Percentiles rank a stretch among this genome's conserved stretches.
These are phyloP conservation scores for Clusia tigrina DNA, from an alignment of 2,888 invertebrate genomes.

Conservation along the genomic window DNA sequence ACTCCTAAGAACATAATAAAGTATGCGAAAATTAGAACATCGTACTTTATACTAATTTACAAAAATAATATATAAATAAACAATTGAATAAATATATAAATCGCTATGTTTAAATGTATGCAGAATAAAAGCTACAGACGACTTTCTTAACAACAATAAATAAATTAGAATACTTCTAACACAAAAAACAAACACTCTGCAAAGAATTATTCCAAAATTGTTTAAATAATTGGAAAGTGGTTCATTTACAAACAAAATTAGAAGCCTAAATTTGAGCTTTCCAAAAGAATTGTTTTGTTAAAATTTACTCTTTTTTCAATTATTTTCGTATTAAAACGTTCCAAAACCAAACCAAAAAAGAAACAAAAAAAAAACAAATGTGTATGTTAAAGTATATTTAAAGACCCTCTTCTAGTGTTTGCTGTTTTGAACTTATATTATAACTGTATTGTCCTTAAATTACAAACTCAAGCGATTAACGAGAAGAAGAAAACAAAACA, in stretches of 20 bases:
- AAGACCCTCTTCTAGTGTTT: constrained; percentile 17
- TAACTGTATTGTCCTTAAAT: constrained; percentile 23
- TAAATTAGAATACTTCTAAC: constrained; percentile 12
- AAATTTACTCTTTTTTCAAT: neutral
- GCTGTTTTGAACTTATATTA: constrained; percentile 20
- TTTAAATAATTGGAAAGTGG: constrained; percentile 24
- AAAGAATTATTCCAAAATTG: constrained; percentile 31
- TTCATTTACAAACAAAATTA: neutral
- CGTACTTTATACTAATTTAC: constrained; percentile 31
- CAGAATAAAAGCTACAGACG: no score
- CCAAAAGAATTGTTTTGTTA: no score
- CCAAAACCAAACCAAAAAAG: constrained; percentile 10
- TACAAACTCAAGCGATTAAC: no score
- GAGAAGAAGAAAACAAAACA: constrained; percentile 21
- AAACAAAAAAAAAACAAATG: constrained; percentile 19
- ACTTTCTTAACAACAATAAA: no score
- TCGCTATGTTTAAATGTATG: no score
- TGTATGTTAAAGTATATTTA: constrained; percentile 32
- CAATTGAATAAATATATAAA: no score
- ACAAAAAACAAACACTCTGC: constrained; percentile 16
- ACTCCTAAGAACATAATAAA: constrained; percentile 20
- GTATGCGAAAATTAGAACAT: constrained; percentile 19
- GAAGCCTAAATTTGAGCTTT: no score
- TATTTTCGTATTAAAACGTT: no score
- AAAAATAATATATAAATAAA: constrained; percentile 28